Percentiles rank a stretch among this genome's conserved stretches.
Conservation (phyloP, 2,888 invertebrate species). For the Vesta saturnalis region DNA sequence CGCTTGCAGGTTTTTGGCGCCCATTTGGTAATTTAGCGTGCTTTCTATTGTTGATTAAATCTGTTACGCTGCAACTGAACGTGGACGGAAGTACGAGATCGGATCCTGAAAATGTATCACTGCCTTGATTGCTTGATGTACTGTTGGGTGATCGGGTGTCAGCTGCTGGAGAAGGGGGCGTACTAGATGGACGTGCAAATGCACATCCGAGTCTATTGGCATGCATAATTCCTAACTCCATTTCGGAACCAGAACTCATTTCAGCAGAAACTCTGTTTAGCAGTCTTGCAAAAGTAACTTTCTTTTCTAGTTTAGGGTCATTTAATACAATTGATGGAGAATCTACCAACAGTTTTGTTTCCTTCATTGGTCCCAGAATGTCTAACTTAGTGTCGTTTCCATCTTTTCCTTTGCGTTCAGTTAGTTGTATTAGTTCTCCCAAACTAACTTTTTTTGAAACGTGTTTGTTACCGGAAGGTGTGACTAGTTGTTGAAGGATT, state of each 20-base stretch:
- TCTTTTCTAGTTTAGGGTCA: slow-evolving; percentile 79
- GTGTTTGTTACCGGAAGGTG: slow-evolving; percentile 72
- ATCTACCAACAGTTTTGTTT: slow-evolving; percentile 67
- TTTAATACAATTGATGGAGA: slow-evolving; percentile 69
- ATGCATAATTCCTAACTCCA: slow-evolving; percentile 66
- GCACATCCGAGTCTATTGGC: slow-evolving; percentile 57
- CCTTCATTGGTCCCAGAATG: slow-evolving; percentile 64
- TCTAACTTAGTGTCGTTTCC: slow-evolving; percentile 18
- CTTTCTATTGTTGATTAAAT: slow-evolving; percentile 56
- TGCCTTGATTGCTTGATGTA: slow-evolving; percentile 79
- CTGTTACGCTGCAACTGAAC: slow-evolving; percentile 66
- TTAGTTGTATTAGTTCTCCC: slow-evolving; percentile 79
- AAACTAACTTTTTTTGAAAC: slow-evolving; percentile 72
- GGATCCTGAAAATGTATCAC: slow-evolving; percentile 79
- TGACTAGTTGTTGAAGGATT: slow-evolving; percentile 80
- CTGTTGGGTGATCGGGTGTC: slow-evolving; percentile 72
- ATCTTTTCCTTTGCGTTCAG: slow-evolving; percentile 65
- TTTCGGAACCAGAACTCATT: slow-evolving; percentile 80
- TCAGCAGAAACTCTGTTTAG: slow-evolving; percentile 80
- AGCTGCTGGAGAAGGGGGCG: slow-evolving; percentile 74
- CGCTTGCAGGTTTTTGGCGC: slow-evolving; percentile 76
- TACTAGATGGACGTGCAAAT: slow-evolving; percentile 62
- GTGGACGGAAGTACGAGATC: slow-evolving; percentile 73
- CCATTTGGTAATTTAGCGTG: slow-evolving; percentile 56
- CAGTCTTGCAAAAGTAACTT: slow-evolving; percentile 80